Evolutionary conservation across 2,113 vertebrate genomes (phyloP).

Genomic region (Antigone vipio): DNA sequence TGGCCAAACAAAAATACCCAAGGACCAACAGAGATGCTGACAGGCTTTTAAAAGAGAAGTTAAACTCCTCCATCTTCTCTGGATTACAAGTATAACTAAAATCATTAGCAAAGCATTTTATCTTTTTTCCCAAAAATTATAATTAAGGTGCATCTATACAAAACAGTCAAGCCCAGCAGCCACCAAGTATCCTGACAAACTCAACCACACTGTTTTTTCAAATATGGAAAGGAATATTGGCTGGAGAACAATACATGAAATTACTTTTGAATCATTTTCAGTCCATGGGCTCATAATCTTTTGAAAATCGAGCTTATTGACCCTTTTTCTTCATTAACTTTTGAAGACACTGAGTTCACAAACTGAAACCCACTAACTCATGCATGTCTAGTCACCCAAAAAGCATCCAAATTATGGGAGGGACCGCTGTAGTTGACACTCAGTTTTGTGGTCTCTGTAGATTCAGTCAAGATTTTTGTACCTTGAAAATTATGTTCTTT

Average conservation of each 20-base stretch:
- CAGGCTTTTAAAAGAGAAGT: not conserved
- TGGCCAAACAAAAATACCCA: not conserved
- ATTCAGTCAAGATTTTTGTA: not conserved
- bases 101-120: not conserved
- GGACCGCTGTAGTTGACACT: accelerated
- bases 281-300: not conserved
- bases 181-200: not conserved
- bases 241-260: not conserved
- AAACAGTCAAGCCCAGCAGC: not conserved
- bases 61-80: not conserved
- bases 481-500: not conserved
- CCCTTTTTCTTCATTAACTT: not conserved
- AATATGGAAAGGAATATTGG: not conserved
- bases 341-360: not conserved
- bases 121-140: not conserved
- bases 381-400: not conserved
- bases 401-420: not conserved
- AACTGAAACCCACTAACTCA: not conserved
- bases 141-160: not conserved
- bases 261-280: not conserved
- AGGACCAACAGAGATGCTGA: not conserved
- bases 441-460: not conserved
- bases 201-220: not conserved
- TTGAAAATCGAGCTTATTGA: not conserved
- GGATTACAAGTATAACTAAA: not conserved